Base-by-base conservation (phyloP, 2,113 vertebrate species). In the Athene noctua region DNA sequence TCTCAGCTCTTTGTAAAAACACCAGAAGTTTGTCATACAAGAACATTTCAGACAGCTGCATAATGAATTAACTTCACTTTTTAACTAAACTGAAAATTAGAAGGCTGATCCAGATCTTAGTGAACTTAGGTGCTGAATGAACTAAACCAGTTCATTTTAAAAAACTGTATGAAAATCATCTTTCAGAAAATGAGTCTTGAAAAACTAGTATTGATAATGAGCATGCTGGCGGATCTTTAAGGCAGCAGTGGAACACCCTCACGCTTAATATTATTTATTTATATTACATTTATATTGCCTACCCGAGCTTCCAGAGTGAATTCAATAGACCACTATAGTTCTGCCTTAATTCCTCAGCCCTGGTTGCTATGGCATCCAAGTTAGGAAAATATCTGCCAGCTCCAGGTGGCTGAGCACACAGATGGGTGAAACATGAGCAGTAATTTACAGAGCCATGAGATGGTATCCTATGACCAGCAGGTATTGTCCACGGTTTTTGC, bases 321-420 rank as follows among this genome's bases (percentile, higher is more conserved):
- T 55, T 94, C 58, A 88, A 72, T 83, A 71, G 78, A 25, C 74
- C 91, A 21, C 47, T 62, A 34, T 59, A 73, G 79, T 62, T 94
- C 90, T 80, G 51, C 91, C 78, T 96, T 96, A 86, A 84, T 92
- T 94, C 77, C 75, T 86, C 79, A 86, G 57, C 66, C 67, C 81
- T 92, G n/a, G 97, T 97, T 97, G 94, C 96, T 94, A 93, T 95
- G 94, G 83, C 51, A 90, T 83, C 95, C 79, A n/a, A 79, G 27
- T 66, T 88, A 94, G 93, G 96, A 96, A 97, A 97, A 90, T 96
- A 90, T 87, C 92, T 96, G 87, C 91, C 94, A 94, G 75, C 86
- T 97, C 93, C 97, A 97, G 95, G 94, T 98, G 96, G 68, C 94
- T 92, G 77, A 86, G 65, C 88, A 96, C 11, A 6, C 79, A 90